Base-by-base conservation (phyloP, 2,113 vertebrate species). In the Nicator chloris region DNA sequence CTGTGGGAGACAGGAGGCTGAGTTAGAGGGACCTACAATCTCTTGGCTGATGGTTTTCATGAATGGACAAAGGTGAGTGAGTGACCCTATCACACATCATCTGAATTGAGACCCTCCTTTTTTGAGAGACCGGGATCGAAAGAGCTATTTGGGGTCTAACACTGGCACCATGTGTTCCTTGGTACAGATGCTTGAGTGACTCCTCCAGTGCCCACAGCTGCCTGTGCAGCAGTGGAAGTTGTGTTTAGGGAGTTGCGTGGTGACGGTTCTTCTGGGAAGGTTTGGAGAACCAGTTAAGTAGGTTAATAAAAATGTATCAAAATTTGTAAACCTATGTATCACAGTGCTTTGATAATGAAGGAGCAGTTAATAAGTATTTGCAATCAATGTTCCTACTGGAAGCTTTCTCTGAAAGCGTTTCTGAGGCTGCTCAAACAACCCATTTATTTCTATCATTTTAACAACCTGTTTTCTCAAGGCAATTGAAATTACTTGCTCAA, bases 381-480 rank as follows among this genome's bases (percentile, higher is more conserved):
- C 88, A 92, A 88, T 88, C 95, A 90, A 59, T 21, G 15, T 70
- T 90, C 50, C 61, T 97, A 75, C 91, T 94, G 88, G 72, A 90
- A 93, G 82, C 47, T 80, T 93, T 88, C 56, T 90, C 88, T 83
- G 88, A 78, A 88, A 95, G 72, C 6, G 5, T 85, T 95, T 94
- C 59, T 31, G 60, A 66, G 60, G 56, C 92, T 88, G 79, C 80
- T 94, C 35, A 76, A 95, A 56, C 49, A 95, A 72, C 63, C 49
- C 45, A 92, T 93, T 93, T 93, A 92, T 86, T 95, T 93, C 83
- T 76, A 75, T 96, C 76, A 86, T 81, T 96, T 96, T 83, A 96
- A 90, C 76, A 88, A 50, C 80, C 35, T 94, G 47, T 94, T 96
- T 95, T 94, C 86, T 86, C 50, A 70, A 94, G 60, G 86, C 91